Evolutionary conservation across 2,888 invertebrate species (phyloP).

Genomic region (Emmelina monodactyla): DNA sequence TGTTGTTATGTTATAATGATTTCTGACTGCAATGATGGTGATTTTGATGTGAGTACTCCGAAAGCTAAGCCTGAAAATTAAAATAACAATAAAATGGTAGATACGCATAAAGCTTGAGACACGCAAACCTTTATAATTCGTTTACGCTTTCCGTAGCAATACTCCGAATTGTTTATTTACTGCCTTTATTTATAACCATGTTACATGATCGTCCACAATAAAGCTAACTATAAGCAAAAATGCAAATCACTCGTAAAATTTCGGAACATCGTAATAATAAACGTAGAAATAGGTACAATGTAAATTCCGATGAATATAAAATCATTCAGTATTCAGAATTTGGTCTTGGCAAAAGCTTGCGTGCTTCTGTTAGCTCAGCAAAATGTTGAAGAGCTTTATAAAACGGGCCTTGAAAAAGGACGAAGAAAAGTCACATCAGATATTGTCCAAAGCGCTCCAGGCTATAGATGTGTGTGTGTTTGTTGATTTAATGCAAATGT

Average conservation of each 20-base stretch:
- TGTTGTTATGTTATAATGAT: neutral
- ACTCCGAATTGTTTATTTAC: slow-evolving; percentile 24
- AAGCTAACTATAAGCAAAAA: slow-evolving; percentile 31
- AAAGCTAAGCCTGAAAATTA: slow-evolving; percentile 13
- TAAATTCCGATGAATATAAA: no score
- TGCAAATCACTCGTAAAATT: slow-evolving; percentile 50
- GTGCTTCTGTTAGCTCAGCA: slow-evolving; percentile 31
- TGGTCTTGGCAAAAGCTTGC: slow-evolving; percentile 23
- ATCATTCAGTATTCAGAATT: neutral
- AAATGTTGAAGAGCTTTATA: slow-evolving; percentile 53
- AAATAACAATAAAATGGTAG: slow-evolving; percentile 19
- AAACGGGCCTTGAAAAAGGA: slow-evolving; percentile 43
- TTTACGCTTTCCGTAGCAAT: slow-evolving; percentile 51
- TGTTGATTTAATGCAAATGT: slow-evolving; percentile 21
- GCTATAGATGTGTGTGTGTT: slow-evolving; percentile 51
- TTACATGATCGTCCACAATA: slow-evolving; percentile 57
- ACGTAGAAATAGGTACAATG: no score
- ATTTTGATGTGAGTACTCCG: slow-evolving; percentile 35
- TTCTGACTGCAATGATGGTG: slow-evolving; percentile 18
- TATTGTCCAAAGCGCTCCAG: slow-evolving; percentile 35
- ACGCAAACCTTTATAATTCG: slow-evolving; percentile 50
- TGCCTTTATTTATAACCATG: slow-evolving; percentile 44
- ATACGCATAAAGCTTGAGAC: slow-evolving; percentile 44
- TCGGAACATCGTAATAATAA: slow-evolving; percentile 8
- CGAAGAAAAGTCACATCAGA: slow-evolving; percentile 30